Evolutionary conservation across 2,797 vertebrate species (phyloP).

Genomic region (Sebastes minor): DNA sequence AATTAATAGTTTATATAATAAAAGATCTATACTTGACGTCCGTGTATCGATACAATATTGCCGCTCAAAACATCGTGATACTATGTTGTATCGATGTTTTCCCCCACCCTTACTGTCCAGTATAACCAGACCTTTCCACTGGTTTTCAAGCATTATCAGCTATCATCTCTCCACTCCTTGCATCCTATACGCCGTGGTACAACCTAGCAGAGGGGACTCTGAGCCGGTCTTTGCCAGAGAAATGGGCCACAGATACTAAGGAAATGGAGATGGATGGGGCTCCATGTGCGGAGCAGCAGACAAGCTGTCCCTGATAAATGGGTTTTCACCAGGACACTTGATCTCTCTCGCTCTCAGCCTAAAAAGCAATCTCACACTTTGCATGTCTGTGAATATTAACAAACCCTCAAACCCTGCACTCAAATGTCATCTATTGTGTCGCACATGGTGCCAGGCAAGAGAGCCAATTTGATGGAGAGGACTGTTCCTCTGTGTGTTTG

Average conservation of each 20-base stretch:
- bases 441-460: conserved; percentile 63
- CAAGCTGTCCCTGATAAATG: conserved; percentile 79
- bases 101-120: background rate
- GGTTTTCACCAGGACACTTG: conserved; percentile 77
- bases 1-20: no score
- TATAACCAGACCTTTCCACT: background rate
- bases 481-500: conserved; percentile 64
- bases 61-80: no score
- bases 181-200: background rate
- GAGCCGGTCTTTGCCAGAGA: conserved; percentile 59
- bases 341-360: conserved; percentile 72
- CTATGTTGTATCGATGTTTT: no score
- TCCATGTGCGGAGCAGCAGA: conserved; percentile 73
- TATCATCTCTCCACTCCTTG: background rate
- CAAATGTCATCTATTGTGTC: conserved; percentile 77
- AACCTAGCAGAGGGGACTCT: conserved; percentile 39
- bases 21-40: no score
- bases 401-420: conserved; percentile 73
- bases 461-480: conserved; percentile 71
- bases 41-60: no score
- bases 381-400: conserved; percentile 85
- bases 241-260: conserved; percentile 73
- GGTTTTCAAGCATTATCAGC: background rate
- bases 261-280: conserved; percentile 81
- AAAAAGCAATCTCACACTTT: conserved; percentile 83